Conservation (phyloP, 2,797 vertebrate genomes). For the Thripadectes ignobilis region DNA sequence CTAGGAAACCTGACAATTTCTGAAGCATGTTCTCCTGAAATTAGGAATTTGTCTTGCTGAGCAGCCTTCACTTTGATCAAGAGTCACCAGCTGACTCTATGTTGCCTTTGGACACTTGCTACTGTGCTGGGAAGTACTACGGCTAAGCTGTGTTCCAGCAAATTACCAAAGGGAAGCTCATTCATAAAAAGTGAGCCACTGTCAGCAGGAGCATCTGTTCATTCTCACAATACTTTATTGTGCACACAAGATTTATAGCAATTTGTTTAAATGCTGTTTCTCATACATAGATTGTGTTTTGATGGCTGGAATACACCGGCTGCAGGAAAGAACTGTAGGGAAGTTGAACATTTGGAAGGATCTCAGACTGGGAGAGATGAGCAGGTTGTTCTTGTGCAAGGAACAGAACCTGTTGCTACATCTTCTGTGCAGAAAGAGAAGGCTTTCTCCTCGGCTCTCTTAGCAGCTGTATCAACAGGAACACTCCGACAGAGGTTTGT, state of each 20-base stretch:
- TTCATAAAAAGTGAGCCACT: neutral
- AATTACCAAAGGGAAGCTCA: neutral
- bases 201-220: neutral
- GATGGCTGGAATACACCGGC: constrained; percentile 8
- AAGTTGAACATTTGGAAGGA: constrained; percentile 15
- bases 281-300: constrained; percentile 38
- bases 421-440: neutral
- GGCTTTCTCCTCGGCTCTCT: constrained; percentile 23
- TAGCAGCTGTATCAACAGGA: constrained; percentile 42
- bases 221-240: neutral
- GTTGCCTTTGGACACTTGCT: neutral
- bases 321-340: neutral
- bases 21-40: neutral
- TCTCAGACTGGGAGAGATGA: neutral
- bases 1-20: neutral
- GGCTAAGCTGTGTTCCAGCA: neutral
- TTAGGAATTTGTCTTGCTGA: neutral
- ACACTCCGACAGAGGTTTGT: constrained; percentile 57
- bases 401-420: neutral
- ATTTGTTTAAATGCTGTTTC: neutral
- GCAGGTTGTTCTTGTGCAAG: neutral
- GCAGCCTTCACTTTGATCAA: neutral
- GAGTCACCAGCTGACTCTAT: neutral
- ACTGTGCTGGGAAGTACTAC: neutral
- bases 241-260: neutral